Percentiles rank a stretch among this genome's conserved stretches.
phyloP scores from a whole-genome alignment of 2,797 vertebrate genomes.

The Brachyalestes nurse region DNA sequence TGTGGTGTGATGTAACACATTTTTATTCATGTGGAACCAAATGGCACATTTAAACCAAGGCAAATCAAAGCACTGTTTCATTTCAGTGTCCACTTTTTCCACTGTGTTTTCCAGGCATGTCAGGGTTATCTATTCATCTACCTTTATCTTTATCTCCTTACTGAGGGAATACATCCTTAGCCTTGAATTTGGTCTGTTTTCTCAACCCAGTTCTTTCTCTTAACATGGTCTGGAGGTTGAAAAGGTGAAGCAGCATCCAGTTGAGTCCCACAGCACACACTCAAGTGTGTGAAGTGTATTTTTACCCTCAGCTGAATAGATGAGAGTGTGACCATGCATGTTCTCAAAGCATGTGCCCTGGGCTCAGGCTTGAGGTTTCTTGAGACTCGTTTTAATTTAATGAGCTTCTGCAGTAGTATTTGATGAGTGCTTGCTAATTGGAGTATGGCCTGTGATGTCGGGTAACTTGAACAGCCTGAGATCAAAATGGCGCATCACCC shows the following conservation, averaged over 20 bases:
- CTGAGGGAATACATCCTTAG: not conserved
- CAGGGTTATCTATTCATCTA: no score
- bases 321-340: constrained; percentile 21
- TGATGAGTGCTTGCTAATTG: constrained; percentile 33
- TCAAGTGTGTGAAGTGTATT: constrained; percentile 15
- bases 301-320: constrained; percentile 10
- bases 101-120: not conserved
- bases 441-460: constrained; percentile 1
- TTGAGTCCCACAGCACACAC: not conserved
- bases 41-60: no score
- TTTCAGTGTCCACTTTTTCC: not conserved
- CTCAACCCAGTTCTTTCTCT: no score
- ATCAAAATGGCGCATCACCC: constrained; percentile 20
- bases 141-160: not conserved
- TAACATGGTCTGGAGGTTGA: not conserved
- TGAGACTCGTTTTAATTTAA: constrained; percentile 19
- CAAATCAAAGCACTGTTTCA: no score
- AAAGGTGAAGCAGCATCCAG: not conserved
- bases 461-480: constrained; percentile 4
- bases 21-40: no score
- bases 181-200: not conserved
- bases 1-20: no score
- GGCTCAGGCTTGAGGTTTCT: constrained; percentile 16
- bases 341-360: not conserved
- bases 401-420: constrained; percentile 44